These are phyloP conservation scores for Pyrochroa serraticornis DNA, from an alignment of 2,888 invertebrate genomes.

Conservation along the genomic window DNA sequence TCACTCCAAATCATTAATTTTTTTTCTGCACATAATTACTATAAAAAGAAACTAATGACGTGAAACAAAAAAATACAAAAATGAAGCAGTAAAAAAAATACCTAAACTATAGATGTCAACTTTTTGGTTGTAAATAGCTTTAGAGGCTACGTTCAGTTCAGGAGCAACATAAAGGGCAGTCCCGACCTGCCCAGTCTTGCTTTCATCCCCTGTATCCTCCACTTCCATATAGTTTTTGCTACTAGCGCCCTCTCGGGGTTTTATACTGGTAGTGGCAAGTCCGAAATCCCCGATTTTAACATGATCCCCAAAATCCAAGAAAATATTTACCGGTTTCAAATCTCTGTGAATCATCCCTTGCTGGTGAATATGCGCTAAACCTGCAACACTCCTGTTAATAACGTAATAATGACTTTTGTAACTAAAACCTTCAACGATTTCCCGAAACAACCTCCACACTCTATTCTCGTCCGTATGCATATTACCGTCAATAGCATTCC, in stretches of 20 bases:
- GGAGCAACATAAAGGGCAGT: conserved; percentile 96
- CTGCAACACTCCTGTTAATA: conserved; percentile 38
- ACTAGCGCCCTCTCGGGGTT: conserved; percentile 45
- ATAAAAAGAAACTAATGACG: too few relatives aligned
- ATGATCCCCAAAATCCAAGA: conserved; percentile 91
- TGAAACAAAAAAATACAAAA: too few relatives aligned
- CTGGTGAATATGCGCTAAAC: conserved; percentile 88
- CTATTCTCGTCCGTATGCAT: conserved; percentile 77
- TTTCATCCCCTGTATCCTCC: conserved; percentile 54
- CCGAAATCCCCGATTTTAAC: conserved; percentile 99
- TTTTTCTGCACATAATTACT: too few relatives aligned
- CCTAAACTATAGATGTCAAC: conserved; percentile 67
- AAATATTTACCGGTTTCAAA: conserved; percentile 90
- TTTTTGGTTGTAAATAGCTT: conserved; percentile 85
- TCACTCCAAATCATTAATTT: too few relatives aligned
- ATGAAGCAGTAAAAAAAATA: too few relatives aligned
- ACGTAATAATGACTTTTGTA: neutral
- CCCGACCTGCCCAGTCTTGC: conserved; percentile 84
- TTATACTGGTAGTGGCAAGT: conserved; percentile 82
- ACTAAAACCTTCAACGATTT: conserved; percentile 86
- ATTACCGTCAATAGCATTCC: conserved; percentile 85
- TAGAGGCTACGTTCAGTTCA: conserved; percentile 76
- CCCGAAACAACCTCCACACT: conserved; percentile 91
- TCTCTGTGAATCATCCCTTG: conserved; percentile 89
- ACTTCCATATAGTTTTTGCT: conserved; percentile 45